Evolutionary conservation across 2,113 vertebrate species (phyloP).

Genomic region (Aleadryas rufinucha): DNA sequence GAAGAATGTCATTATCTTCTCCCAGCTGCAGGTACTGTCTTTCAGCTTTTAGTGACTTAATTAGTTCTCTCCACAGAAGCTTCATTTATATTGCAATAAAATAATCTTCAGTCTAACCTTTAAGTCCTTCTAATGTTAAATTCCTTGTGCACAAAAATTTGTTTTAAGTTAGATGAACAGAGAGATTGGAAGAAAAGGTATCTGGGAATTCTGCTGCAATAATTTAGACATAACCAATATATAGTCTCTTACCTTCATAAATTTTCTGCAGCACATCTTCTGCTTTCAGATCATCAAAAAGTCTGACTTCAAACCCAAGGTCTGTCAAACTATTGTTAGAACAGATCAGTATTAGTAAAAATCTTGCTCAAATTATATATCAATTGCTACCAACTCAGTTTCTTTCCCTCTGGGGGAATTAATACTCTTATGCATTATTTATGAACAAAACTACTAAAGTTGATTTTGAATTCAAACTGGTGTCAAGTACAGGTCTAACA

Average conservation of each 20-base stretch:
- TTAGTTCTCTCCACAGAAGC: neutral
- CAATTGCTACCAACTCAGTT: neutral
- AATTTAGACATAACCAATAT: neutral
- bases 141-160: neutral
- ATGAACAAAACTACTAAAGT: neutral
- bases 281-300: slow-evolving; percentile 75
- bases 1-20: neutral
- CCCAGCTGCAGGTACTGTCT: neutral
- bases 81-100: neutral
- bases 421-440: neutral
- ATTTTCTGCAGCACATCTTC: slow-evolving; percentile 73
- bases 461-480: neutral
- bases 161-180: neutral
- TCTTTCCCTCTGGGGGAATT: neutral
- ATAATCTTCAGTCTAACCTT: neutral
- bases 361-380: neutral
- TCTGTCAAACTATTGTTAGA: slow-evolving; percentile 59
- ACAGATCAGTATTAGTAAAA: neutral
- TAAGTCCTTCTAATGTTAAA: neutral
- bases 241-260: slow-evolving; percentile 73
- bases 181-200: neutral
- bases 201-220: neutral
- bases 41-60: neutral
- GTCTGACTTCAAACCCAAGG: slow-evolving; percentile 86
- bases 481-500: neutral